Base-by-base conservation (phyloP, 2,888 invertebrate genomes). In the Synergus gifuensis region DNA sequence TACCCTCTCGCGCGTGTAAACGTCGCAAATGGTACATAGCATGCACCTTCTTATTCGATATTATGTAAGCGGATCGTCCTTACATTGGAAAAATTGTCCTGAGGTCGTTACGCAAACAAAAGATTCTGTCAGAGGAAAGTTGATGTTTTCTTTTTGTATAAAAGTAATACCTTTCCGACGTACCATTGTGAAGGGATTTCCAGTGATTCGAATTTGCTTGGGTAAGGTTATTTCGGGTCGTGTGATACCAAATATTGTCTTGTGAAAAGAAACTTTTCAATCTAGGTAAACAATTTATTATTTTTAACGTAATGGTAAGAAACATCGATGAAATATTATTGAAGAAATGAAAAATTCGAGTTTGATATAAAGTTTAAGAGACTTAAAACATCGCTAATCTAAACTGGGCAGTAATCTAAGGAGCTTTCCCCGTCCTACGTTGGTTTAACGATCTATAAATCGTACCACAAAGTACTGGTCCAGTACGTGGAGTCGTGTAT, bases 361-460 rank as follows among this genome's bases (percentile, higher is more conserved):
- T 5, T 36, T 36, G 36, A 36, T 36, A 36, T 5, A 36, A 8
- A 9, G 9, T 44, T 44, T 44, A 28, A 28, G 9, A 44, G 9
- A 44, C 11, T 7, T 44, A 44, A 44, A 44, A 9, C 42, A 9
- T 9, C 42, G 64, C 14, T 22, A 64, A 67, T 8, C 42, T 78
- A 62, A 46, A 80, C 81, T 83, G 83, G 80, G 80, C 82, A 82
- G 81, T 81, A 81, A 64, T 36, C 83, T 80, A 83, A 85, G 69
- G 82, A 82, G 84, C 85, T 85, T 86, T 86, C 84, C 85, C 84
- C 84, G 85, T 85, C 84, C 85, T 83, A 86, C 83, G 86, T 87
- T 86, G 85, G 84, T 88, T 89, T 88, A 89, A 88, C 88, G 87
- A 85, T 83, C 87, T 84, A 89, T 89, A 89, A 89, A 89, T 89